Conservation (phyloP, 2,797 vertebrate genomes). For the Myotis daubentonii region DNA sequence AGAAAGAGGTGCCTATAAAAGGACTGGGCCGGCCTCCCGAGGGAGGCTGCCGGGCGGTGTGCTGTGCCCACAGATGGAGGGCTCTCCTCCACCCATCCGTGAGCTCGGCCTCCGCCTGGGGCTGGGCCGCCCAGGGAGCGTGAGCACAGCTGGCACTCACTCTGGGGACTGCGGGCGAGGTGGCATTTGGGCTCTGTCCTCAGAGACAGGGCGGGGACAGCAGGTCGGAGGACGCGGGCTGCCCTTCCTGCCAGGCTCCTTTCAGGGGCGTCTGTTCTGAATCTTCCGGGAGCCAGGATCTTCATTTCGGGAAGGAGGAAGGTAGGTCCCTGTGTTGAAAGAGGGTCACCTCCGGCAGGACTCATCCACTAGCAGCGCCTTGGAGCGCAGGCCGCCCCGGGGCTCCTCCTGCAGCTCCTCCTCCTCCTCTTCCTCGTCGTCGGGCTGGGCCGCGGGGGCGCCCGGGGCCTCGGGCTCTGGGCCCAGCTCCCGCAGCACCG, state of each 20-base stretch:
- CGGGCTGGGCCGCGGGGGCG: constrained; percentile 51
- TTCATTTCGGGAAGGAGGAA: background rate
- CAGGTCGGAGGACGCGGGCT: background rate
- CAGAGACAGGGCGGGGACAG: constrained; percentile 22
- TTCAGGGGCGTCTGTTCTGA: constrained; percentile 18
- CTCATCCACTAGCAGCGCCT: constrained; percentile 89
- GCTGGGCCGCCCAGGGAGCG: background rate
- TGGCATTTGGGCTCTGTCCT: constrained; percentile 14
- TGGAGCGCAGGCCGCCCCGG: constrained; percentile 80
- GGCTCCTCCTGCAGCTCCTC: constrained; percentile 80
- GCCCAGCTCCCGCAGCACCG: constrained; percentile 84
- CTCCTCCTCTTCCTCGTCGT: constrained; percentile 81
- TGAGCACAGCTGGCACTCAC: background rate
- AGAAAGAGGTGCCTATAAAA: background rate
- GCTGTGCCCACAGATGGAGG: background rate
- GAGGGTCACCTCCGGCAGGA: constrained; percentile 87
- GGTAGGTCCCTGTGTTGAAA: background rate
- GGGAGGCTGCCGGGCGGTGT: background rate
- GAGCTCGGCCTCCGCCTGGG: background rate
- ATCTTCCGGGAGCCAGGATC: constrained; percentile 38
- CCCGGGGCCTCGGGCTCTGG: constrained; percentile 78
- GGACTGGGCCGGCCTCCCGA: background rate
- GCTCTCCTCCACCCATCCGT: background rate
- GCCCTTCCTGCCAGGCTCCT: constrained; percentile 43
- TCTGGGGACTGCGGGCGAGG: background rate